Conservation (phyloP, 2,888 invertebrate genomes). For the Protophormia terraenovae region DNA sequence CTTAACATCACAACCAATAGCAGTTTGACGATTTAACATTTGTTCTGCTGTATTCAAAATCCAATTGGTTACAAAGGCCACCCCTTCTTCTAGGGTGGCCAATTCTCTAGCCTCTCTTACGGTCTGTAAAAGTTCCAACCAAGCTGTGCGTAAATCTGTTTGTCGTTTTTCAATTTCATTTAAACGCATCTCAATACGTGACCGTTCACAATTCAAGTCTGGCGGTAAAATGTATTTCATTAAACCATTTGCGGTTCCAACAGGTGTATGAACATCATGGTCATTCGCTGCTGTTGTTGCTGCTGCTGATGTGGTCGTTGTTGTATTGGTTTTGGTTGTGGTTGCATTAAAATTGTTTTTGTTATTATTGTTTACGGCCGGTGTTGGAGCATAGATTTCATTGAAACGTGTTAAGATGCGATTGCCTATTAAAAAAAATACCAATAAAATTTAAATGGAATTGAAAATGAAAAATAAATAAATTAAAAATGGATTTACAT, state of each 20-base stretch:
- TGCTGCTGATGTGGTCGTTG: conserved; percentile 57
- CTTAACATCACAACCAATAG: conserved; percentile 87
- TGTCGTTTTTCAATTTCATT: conserved; percentile 84
- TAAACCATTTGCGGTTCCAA: conserved; percentile 57
- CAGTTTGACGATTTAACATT: conserved; percentile 86
- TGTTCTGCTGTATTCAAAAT: conserved; percentile 89
- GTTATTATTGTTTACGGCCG: conserved; percentile 60
- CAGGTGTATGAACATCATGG: conserved; percentile 48
- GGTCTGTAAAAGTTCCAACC: conserved; percentile 84
- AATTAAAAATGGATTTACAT: conserved; percentile 31
- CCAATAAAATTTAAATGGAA: conserved; percentile 22
- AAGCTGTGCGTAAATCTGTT: conserved; percentile 84
- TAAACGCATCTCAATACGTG: conserved; percentile 83
- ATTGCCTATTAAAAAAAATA: conserved; percentile 78
- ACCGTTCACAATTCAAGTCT: conserved; percentile 84
- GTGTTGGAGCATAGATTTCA: conserved; percentile 77
- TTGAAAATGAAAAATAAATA: conserved; percentile 40
- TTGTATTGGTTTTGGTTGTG: conserved; percentile 46
- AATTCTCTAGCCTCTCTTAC: conserved; percentile 85
- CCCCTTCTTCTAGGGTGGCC: conserved; percentile 84
- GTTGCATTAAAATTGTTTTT: conserved; percentile 39
- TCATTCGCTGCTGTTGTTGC: conserved; percentile 42
- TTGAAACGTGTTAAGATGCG: conserved; percentile 79
- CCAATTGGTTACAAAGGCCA: conserved; percentile 89
- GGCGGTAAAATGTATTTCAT: conserved; percentile 82